phyloP scores from a whole-genome alignment of 2,888 invertebrate species.

The Aromia moschata region DNA sequence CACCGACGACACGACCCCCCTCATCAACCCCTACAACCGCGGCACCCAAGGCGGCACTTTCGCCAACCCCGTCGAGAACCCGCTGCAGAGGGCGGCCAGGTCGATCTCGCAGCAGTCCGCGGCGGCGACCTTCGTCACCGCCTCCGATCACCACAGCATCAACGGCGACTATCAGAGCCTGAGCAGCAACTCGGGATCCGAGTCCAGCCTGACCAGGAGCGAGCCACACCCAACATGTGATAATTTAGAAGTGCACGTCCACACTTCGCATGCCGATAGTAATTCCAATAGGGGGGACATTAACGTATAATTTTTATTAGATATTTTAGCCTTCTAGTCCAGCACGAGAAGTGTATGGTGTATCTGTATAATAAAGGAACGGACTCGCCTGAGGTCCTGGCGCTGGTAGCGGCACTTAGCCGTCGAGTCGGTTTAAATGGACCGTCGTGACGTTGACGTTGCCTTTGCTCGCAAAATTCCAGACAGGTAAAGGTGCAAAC shows the following conservation, averaged over 20 bases:
- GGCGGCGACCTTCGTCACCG: slow-evolving; percentile 50
- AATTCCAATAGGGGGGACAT: slow-evolving; percentile 27
- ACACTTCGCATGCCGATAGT: slow-evolving; percentile 30
- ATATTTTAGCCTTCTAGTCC: slow-evolving; percentile 30
- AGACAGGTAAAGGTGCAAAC: too few relatives aligned
- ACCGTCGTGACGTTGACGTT: too few relatives aligned
- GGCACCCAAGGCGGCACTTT: slow-evolving; percentile 75
- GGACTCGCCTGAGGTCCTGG: not conserved
- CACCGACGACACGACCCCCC: slow-evolving; percentile 69
- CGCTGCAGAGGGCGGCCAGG: slow-evolving; percentile 67
- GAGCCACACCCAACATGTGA: slow-evolving; percentile 24
- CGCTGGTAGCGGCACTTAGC: slow-evolving; percentile 1
- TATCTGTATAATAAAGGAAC: slow-evolving; percentile 14
- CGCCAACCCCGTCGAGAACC: slow-evolving; percentile 65
- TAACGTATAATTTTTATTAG: slow-evolving; percentile 26
- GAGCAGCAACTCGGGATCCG: slow-evolving; percentile 22
- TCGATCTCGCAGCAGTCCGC: slow-evolving; percentile 58
- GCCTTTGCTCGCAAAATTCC: too few relatives aligned
- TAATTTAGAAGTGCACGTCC: slow-evolving; percentile 35
- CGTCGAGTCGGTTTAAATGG: too few relatives aligned
- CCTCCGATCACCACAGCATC: slow-evolving; percentile 63
- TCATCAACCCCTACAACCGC: slow-evolving; percentile 59
- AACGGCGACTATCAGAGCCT: slow-evolving; percentile 58
- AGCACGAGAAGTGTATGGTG: slow-evolving; percentile 20
- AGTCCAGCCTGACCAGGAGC: slow-evolving; percentile 6